These are phyloP conservation scores for Ylistrum balloti DNA, from an alignment of 1,140 invertebrate genomes.

Conservation along the genomic window DNA sequence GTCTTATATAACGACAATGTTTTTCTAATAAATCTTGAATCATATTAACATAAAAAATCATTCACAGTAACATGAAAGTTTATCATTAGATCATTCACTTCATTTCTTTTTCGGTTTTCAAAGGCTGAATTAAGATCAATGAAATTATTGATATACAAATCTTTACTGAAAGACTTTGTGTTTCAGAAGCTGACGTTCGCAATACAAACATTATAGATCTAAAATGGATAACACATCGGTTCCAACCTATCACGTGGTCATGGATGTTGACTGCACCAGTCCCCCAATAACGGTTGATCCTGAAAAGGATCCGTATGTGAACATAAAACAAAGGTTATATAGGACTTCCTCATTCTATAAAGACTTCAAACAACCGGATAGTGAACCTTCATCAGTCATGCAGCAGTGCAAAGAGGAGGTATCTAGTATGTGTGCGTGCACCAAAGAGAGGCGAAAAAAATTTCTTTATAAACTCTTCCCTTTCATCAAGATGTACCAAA, in stretches of 20 bases:
- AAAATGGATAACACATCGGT: slow-evolving; percentile 4
- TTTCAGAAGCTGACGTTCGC: background rate
- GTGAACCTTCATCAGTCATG: background rate
- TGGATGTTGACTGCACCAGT: background rate
- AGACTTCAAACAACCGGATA: slow-evolving; percentile 52
- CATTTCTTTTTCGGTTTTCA: too few species aligned
- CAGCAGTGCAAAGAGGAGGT: slow-evolving; percentile 48
- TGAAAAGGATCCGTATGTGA: slow-evolving; percentile 24
- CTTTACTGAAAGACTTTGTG: too few species aligned
- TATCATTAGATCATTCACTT: too few species aligned
- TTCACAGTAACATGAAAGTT: too few species aligned
- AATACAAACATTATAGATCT: background rate
- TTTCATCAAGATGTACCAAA: slow-evolving; percentile 72
- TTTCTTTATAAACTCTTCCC: slow-evolving; percentile 67
- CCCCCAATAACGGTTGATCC: background rate
- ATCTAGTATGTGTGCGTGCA: slow-evolving; percentile 56
- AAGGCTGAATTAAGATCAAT: too few species aligned
- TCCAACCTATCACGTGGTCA: background rate
- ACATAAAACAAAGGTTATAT: slow-evolving; percentile 40
- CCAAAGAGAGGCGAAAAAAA: slow-evolving; percentile 61
- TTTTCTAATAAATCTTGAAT: too few species aligned
- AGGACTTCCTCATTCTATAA: slow-evolving; percentile 51
- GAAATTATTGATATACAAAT: too few species aligned
- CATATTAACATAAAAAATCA: too few species aligned
- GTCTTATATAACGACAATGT: too few species aligned